Base-by-base conservation (phyloP, 2,888 invertebrate species). In the Diogma glabrata region DNA sequence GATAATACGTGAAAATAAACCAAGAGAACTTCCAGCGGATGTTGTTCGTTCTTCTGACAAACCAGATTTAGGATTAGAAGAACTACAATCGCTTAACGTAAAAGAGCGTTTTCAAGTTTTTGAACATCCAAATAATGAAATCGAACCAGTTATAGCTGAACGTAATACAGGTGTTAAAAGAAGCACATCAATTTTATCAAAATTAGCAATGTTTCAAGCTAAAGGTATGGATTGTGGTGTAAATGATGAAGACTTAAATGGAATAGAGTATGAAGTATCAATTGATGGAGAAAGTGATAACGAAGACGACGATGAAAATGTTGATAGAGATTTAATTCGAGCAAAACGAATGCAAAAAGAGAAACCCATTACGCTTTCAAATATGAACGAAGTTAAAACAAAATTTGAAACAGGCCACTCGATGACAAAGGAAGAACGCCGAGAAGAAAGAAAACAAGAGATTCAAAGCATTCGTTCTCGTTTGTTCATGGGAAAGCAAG, bases 1-100 rank as follows among this genome's bases (percentile, higher is more conserved):
- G 74, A 92, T 93, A 59, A 90, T 93, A 63, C 81, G 90, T 60
- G 93, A 93, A 74, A 93, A 88, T 71, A 85, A 88, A 67, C 94
- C 94, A 3, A 72, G 82, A 57, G 91, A 90, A 70, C 73, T 92
- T 63, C 92, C 92, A 56, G 89, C 91, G 61, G 92, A 89, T 73
- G 93, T 95, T 64, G 85, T 89, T 60, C 81, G 93, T 82, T 89
- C 89, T 33, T 88, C 88, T 52, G 87, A 88, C 69, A 89, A 89
- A 63, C 86, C 89, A 3, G 85, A 87, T 67, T 75, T 89, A 47
- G 91, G 90, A 1, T 73, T 91, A 10, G 87, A 87, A 58, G 89
- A 90, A 65, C 70, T 91, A 49, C 81, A 86, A 24, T 78, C 82
- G 56, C 71, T 90, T 57, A 88, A 91, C 67, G 87, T 91, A 10